These are phyloP conservation scores for Carposina sasakii DNA, from an alignment of 1,140 invertebrate genomes.

Conservation along the genomic window DNA sequence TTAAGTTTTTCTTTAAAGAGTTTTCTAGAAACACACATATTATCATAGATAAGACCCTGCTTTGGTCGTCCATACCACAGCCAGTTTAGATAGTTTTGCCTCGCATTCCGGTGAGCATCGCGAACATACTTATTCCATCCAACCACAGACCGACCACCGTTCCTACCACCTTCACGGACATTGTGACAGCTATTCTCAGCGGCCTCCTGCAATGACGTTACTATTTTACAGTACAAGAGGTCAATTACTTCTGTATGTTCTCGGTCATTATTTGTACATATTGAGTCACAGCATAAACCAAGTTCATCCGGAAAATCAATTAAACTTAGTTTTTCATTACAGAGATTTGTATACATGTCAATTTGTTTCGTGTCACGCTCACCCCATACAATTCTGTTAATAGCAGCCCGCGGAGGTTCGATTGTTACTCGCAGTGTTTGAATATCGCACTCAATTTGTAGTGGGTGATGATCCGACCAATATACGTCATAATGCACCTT, in stretches of 20 bases:
- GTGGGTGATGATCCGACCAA: background rate
- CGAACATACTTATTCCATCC: background rate
- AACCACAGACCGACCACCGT: background rate
- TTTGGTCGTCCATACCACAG: background rate
- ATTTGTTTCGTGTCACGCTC: background rate
- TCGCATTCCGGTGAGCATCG: background rate
- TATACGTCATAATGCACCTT: background rate
- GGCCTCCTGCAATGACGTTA: background rate
- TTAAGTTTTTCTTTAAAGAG: conserved; percentile 1
- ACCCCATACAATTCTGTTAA: background rate
- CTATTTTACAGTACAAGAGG: background rate
- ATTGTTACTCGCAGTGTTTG: background rate
- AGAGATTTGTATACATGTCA: background rate
- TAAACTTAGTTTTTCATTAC: background rate
- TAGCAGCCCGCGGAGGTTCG: background rate
- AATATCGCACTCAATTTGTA: background rate
- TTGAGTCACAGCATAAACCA: background rate
- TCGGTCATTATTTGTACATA: background rate
- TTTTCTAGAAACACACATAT: conserved; percentile 1
- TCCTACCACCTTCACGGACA: background rate
- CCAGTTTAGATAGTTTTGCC: background rate
- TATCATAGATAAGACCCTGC: background rate
- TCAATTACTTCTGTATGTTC: background rate
- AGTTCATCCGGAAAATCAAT: conserved; percentile 3
- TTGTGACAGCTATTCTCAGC: background rate